A percentile compares a stretch with the other conserved stretches of the same genome.
phyloP scores from a whole-genome alignment of 2,113 vertebrate species.

The Odobenus rosmarus region DNA sequence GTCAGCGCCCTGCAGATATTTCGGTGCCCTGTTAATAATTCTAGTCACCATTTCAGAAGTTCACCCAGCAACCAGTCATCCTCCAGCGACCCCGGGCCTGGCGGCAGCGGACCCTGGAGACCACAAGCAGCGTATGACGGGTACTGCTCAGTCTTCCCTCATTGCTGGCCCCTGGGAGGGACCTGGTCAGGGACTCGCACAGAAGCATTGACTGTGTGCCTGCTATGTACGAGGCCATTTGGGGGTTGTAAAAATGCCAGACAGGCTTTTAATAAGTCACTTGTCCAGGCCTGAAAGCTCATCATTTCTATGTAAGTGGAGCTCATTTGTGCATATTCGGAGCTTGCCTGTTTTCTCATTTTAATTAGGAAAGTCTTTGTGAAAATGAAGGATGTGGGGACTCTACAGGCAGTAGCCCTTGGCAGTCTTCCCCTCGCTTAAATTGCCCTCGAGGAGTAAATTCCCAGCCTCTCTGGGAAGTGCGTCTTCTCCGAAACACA shows the following conservation, averaged over 20 bases:
- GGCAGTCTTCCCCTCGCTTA: background rate
- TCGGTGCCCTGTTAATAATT: conserved; percentile 84
- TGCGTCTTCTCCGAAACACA: background rate
- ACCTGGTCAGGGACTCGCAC: too few relatives aligned
- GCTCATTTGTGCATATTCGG: background rate
- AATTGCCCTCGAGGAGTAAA: background rate
- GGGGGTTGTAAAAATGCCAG: background rate
- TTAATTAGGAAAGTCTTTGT: background rate
- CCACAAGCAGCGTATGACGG: conserved; percentile 95
- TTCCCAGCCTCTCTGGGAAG: background rate
- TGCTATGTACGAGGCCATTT: fast-evolving
- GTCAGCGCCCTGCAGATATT: conserved; percentile 80
- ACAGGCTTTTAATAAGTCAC: background rate
- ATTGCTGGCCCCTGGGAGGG: background rate
- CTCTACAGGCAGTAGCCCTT: fast-evolving
- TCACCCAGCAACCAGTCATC: conserved; percentile 99
- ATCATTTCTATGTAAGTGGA: background rate
- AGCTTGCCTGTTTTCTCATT: background rate
- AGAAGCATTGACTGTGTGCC: background rate
- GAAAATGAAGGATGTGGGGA: background rate
- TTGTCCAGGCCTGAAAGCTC: background rate
- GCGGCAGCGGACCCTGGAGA: conserved; percentile 93
- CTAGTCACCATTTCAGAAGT: conserved; percentile 90
- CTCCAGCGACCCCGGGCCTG: conserved; percentile 96
- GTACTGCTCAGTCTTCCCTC: conserved; percentile 81